A percentile compares a stretch with the other conserved stretches of the same genome.
These are phyloP conservation scores for Girardinus metallicus DNA, from an alignment of 2,797 vertebrate genomes.

Conservation along the genomic window DNA sequence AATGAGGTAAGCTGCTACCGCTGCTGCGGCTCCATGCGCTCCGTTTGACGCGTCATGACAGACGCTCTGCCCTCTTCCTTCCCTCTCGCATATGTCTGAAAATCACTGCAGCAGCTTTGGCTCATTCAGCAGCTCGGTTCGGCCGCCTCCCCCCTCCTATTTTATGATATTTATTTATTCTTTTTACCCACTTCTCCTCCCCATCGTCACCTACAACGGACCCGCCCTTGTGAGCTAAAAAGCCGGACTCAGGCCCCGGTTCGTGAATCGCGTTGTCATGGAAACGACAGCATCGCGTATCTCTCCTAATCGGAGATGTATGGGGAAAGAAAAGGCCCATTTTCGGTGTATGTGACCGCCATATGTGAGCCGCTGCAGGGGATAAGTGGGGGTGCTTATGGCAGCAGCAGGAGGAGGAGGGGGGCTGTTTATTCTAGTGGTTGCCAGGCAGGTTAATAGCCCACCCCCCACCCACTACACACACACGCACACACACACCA, in stretches of 20 bases:
- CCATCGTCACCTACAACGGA: conserved; percentile 57
- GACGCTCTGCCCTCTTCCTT: conserved; percentile 48
- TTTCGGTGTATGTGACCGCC: conserved; percentile 20
- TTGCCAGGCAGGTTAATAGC: conserved; percentile 78
- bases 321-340: conserved; percentile 27
- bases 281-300: conserved; percentile 73
- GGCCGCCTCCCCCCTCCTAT: conserved; percentile 44
- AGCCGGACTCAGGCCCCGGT: conserved; percentile 43
- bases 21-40: conserved; percentile 65
- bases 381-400: conserved; percentile 37
- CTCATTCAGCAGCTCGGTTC: conserved; percentile 1
- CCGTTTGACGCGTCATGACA: conserved; percentile 70
- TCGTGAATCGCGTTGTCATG: conserved; percentile 71
- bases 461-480: conserved; percentile 22
- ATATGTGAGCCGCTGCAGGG: conserved; percentile 19
- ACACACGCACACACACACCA: conserved; percentile 35
- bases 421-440: conserved; percentile 71
- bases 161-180: not conserved
- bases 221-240: conserved; percentile 57
- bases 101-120: not conserved
- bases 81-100: not conserved
- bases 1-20: conserved; percentile 82
- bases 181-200: conserved; percentile 12
- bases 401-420: conserved; percentile 20
- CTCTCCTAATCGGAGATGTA: conserved; percentile 18